Evolutionary conservation across 2,888 invertebrate species (phyloP).

Genomic region (Chymomyza amoena): DNA sequence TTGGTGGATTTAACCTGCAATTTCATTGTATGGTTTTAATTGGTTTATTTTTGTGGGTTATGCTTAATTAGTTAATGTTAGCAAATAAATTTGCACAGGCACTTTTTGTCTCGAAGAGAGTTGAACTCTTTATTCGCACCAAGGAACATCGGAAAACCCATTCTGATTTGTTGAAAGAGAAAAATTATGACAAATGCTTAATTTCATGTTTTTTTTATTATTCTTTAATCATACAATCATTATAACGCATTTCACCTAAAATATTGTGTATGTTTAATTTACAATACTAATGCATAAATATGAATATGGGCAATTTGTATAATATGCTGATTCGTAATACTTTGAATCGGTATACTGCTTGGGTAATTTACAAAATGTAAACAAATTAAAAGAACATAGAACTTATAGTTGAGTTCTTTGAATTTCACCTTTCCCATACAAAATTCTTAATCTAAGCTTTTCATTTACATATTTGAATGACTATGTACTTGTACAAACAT

Average conservation of each 20-base stretch:
- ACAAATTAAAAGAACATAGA: constrained; percentile 58
- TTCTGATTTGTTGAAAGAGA: too few relatives aligned
- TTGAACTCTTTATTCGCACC: too few relatives aligned
- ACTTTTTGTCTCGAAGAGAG: too few relatives aligned
- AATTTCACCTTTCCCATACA: constrained; percentile 68
- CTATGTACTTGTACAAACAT: constrained; percentile 3
- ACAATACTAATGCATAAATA: constrained; percentile 10
- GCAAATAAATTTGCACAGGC: too few relatives aligned
- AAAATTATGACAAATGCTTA: background rate
- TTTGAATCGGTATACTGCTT: constrained; percentile 44
- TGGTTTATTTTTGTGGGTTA: too few relatives aligned
- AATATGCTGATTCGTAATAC: background rate
- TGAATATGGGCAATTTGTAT: constrained; percentile 13
- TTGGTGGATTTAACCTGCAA: too few relatives aligned
- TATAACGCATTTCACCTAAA: constrained; percentile 69
- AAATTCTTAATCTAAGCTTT: constrained; percentile 50
- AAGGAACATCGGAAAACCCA: too few relatives aligned
- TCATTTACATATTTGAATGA: background rate
- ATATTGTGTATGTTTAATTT: constrained; percentile 36
- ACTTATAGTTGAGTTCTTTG: constrained; percentile 68
- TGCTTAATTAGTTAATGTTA: too few relatives aligned
- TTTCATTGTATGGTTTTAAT: too few relatives aligned
- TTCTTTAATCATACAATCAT: constrained; percentile 57
- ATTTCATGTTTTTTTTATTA: constrained; percentile 18
- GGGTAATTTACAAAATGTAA: constrained; percentile 54